Conservation (phyloP, 2,113 vertebrate genomes). For the Sinocyclocheilus grahami region DNA sequence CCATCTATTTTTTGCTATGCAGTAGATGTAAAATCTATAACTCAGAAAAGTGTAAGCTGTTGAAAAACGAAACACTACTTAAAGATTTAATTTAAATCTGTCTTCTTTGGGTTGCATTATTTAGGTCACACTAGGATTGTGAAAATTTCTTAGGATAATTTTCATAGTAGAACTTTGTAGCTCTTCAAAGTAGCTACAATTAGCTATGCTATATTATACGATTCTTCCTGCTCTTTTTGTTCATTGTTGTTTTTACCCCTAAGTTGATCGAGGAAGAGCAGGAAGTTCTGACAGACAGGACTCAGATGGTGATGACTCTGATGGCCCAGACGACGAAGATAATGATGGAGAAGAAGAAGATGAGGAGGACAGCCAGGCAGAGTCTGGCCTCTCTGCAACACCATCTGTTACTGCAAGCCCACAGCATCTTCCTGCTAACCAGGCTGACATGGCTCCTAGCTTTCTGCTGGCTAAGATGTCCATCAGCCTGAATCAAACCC, state of each 20-base stretch:
- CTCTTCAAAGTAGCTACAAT: neutral
- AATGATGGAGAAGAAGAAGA: conserved; percentile 94
- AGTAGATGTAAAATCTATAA: neutral
- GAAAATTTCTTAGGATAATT: neutral
- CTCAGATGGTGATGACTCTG: conserved; percentile 92
- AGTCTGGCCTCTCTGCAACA: conserved; percentile 90
- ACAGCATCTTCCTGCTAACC: conserved; percentile 83
- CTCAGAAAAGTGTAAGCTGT: neutral
- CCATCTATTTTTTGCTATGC: neutral
- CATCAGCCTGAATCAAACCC: conserved; percentile 67
- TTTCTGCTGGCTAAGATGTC: conserved; percentile 93
- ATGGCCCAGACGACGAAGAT: conserved; percentile 88
- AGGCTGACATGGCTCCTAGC: conserved; percentile 83
- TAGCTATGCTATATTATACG: neutral
- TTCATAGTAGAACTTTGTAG: neutral
- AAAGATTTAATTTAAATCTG: neutral
- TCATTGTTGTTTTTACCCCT: conserved; percentile 21
- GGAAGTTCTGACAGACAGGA: conserved; percentile 81
- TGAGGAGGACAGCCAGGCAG: conserved; percentile 96
- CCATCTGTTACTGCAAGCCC: conserved; percentile 93
- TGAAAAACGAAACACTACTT: neutral
- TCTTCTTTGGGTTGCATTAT: too few relatives aligned
- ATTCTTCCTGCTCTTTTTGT: neutral
- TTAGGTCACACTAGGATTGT: neutral
- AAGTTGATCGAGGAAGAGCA: conserved; percentile 87